phyloP scores from a whole-genome alignment of 2,888 invertebrate species.

The Pteria penguin region DNA sequence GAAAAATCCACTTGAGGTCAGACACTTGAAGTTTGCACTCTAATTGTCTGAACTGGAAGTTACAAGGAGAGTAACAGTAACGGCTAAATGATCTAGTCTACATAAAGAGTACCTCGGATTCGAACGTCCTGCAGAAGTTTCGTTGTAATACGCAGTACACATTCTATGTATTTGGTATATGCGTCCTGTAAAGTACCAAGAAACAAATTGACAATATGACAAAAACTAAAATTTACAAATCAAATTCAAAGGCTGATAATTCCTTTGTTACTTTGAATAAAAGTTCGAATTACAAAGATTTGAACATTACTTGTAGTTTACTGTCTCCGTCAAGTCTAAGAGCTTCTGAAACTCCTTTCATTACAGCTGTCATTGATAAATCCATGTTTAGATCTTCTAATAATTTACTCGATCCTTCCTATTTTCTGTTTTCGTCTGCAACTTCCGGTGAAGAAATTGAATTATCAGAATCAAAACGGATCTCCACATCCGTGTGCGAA shows the following conservation, averaged over 20 bases:
- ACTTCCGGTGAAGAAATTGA: constrained; percentile 3
- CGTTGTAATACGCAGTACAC: constrained; percentile 65
- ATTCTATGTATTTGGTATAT: constrained; percentile 70
- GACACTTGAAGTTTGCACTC: too few species aligned
- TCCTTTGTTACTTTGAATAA: not conserved
- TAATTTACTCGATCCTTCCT: not conserved
- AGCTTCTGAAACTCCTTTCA: constrained; percentile 69
- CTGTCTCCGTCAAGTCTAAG: constrained; percentile 62
- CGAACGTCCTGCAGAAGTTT: constrained; percentile 61
- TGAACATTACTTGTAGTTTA: constrained; percentile 57
- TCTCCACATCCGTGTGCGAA: too few species aligned
- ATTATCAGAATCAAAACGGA: too few species aligned
- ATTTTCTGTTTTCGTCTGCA: constrained; percentile 2
- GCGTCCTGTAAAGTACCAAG: constrained; percentile 62
- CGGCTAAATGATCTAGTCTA: too few species aligned
- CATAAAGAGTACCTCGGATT: constrained; percentile 63
- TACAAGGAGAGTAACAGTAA: too few species aligned
- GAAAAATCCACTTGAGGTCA: too few species aligned
- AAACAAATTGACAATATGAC: not conserved
- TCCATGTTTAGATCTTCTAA: not conserved
- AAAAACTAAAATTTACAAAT: not conserved
- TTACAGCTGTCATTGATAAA: constrained; percentile 48
- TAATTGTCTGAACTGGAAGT: too few species aligned
- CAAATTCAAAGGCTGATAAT: not conserved
- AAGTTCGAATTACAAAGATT: not conserved